Base-by-base conservation (phyloP, 2,888 invertebrate genomes). In the Archips crataeganus region DNA sequence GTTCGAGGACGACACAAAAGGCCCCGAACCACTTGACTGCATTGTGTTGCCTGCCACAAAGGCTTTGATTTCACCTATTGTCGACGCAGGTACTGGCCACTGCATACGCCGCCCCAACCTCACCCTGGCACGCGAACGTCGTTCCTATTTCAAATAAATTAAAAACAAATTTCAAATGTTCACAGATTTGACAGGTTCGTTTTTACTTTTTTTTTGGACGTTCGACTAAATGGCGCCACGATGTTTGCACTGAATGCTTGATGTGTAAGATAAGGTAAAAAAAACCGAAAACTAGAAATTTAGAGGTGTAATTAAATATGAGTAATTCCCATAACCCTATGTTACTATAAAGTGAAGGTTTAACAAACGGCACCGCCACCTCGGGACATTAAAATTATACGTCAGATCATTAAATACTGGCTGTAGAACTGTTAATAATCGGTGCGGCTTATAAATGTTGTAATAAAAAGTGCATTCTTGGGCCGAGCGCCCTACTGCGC, bases 391-490 rank as follows among this genome's bases (percentile, higher is more conserved):
- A 89, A 89, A 89, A 88, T 85, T 85, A 86, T 85, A 82, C 85
- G 84, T 81, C 82, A 78, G 85, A 85, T 90, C 89, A 90, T 92
- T 90, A 92, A 74, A 88, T 90, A 89, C 84, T 84, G 88, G 88
- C 89, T 82, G 85, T 85, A 87, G 87, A 90, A 89, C 87, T 82
- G 80, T 90, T 90, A 85, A 89, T 92, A 90, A 90, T 89, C 87
- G 87, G 83, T 82, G 84, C 78, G 81, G 82, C 86, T 87, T 87
- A 87, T 88, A 89, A 85, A 88, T 85, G 84, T 80, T 83, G 83
- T 84, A 85, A 87, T 88, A 90, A 90, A 92, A 91, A 90, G 87
- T 79, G 83, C 88, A 91, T 91, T 92, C 90, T 85, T 88, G 85
- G 82, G 84, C 83, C 79, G 78, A 79, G 88, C 85, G 88, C 84